phyloP scores from a whole-genome alignment of 2,888 invertebrate species.

The Zaprionus lineosus region DNA sequence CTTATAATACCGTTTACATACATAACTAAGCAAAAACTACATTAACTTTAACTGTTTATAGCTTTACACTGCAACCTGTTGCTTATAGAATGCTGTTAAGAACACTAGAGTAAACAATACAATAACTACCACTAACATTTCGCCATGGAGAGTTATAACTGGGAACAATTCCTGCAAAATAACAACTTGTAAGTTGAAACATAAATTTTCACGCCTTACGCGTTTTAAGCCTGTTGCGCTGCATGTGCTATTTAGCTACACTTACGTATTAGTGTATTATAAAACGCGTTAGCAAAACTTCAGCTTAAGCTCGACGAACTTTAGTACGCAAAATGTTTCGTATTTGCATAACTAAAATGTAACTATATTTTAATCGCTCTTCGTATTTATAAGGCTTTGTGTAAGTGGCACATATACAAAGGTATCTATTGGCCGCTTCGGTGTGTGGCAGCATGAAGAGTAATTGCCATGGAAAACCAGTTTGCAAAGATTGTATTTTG shows the following conservation, averaged over 20 bases:
- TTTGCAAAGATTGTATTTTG: constrained; percentile 33
- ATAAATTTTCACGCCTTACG: background rate
- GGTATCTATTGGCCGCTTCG: background rate
- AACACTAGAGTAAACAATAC: too few species aligned
- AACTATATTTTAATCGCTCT: background rate
- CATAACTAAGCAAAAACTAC: too few species aligned
- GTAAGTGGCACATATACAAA: background rate
- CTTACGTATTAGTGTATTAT: too few species aligned
- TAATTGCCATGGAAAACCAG: constrained; percentile 36
- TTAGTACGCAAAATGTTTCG: background rate
- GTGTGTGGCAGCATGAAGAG: constrained; percentile 16
- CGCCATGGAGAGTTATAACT: constrained; percentile 45
- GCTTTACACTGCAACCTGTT: too few species aligned
- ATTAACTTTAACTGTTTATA: too few species aligned
- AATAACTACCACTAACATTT: too few species aligned
- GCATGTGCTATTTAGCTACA: too few species aligned
- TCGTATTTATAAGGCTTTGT: background rate
- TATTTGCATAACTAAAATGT: constrained; percentile 27
- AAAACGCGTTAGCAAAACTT: too few species aligned
- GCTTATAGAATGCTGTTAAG: background rate
- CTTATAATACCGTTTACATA: too few species aligned
- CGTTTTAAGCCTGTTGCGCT: too few species aligned
- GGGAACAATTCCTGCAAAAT: constrained; percentile 65
- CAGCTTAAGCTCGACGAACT: too few species aligned
- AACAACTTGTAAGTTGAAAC: constrained; percentile 62